These are phyloP conservation scores for Scaptomyza graminum DNA, from an alignment of 1,140 invertebrate genomes.

Conservation along the genomic window DNA sequence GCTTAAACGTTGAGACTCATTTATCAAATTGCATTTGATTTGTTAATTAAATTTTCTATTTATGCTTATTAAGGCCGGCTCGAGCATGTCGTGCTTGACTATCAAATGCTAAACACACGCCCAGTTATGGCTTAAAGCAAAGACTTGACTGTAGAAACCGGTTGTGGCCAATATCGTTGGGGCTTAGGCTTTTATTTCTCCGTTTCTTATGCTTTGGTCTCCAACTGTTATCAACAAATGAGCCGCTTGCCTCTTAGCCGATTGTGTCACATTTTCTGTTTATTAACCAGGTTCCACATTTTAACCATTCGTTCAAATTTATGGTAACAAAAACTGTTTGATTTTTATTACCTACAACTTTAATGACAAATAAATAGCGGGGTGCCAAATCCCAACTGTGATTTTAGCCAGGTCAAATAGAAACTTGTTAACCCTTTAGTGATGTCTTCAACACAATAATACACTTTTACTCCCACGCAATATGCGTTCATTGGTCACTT, in stretches of 20 bases:
- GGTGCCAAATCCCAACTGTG: slow-evolving; percentile 40
- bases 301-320: slow-evolving; percentile 44
- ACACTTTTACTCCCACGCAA: slow-evolving; percentile 34
- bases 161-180: slow-evolving; percentile 42
- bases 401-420: neutral
- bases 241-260: slow-evolving; percentile 50
- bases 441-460: slow-evolving; percentile 19
- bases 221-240: slow-evolving; percentile 75
- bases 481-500: slow-evolving; percentile 30
- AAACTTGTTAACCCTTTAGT: slow-evolving; percentile 45
- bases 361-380: slow-evolving; percentile 62
- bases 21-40: slow-evolving; percentile 79
- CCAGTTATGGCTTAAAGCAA: slow-evolving; percentile 40
- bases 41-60: slow-evolving; percentile 80
- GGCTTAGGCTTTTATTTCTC: slow-evolving; percentile 7
- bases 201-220: slow-evolving; percentile 28
- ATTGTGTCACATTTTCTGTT: slow-evolving; percentile 77
- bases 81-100: slow-evolving; percentile 31
- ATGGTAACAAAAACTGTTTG: slow-evolving; percentile 61
- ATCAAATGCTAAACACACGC: slow-evolving; percentile 67
- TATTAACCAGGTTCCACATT: slow-evolving; percentile 35
- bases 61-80: slow-evolving; percentile 68
- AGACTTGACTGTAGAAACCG: slow-evolving; percentile 33
- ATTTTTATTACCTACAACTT: slow-evolving; percentile 59
- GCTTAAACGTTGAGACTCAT: slow-evolving; percentile 52